phyloP scores from a whole-genome alignment of 1,140 invertebrate species.

The Dryas iulia region DNA sequence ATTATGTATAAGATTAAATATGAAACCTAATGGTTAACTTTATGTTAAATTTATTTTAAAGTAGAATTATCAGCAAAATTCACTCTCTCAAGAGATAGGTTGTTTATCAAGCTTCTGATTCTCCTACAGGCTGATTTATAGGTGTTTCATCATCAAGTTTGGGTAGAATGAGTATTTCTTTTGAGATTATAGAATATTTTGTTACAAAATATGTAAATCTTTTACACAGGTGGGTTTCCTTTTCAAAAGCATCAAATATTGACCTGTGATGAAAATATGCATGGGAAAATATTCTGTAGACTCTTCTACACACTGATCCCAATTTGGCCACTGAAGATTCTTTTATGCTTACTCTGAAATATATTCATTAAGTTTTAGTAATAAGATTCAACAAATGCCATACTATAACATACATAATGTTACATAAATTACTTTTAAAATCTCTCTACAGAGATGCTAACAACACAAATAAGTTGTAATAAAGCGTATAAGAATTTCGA shows the following conservation, averaged over 20 bases:
- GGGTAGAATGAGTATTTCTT: conserved; percentile 98
- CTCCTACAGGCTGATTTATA: conserved; percentile 77
- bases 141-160: conserved; percentile 89
- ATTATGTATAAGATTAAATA: not conserved
- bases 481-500: no score
- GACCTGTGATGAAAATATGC: conserved; percentile 98
- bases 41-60: not conserved
- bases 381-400: no score
- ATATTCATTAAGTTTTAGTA: conserved; percentile 6
- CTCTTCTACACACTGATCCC: conserved; percentile 98
- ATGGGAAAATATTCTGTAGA: conserved; percentile 99
- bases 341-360: conserved; percentile 97
- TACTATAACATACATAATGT: no score
- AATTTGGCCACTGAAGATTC: conserved; percentile 99
- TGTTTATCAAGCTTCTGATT: conserved; percentile 85
- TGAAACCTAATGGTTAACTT: not conserved
- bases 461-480: no score
- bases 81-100: not conserved
- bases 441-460: no score
- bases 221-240: conserved; percentile 96
- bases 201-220: conserved; percentile 99
- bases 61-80: not conserved
- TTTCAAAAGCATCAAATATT: conserved; percentile 99
- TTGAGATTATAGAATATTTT: conserved; percentile 99
- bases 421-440: no score